Conservation (phyloP, 1,140 invertebrate species). For the Eulimnadia texana region DNA sequence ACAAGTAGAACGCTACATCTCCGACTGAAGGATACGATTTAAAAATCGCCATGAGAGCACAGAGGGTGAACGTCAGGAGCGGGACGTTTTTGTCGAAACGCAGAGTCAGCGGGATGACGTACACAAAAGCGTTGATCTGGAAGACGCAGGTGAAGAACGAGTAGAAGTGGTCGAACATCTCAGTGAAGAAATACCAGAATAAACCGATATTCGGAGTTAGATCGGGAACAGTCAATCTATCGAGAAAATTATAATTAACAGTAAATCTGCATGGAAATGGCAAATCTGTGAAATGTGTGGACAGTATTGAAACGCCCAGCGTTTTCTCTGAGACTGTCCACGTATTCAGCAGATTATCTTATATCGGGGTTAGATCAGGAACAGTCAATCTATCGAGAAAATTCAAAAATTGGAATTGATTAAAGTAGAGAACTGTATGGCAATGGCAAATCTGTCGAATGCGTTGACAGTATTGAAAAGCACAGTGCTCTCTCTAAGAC, state of each 20-base stretch:
- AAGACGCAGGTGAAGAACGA: conserved; percentile 89
- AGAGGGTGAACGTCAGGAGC: conserved; percentile 65
- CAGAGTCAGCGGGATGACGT: conserved; percentile 73
- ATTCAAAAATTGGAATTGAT: too few relatives aligned
- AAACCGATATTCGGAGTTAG: conserved; percentile 91
- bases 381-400: conserved; percentile 51
- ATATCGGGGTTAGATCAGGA: conserved; percentile 87
- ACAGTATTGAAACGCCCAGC: too few relatives aligned
- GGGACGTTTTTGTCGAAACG: conserved; percentile 74
- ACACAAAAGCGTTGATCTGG: conserved; percentile 89
- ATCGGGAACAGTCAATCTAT: conserved; percentile 70
- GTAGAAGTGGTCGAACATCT: conserved; percentile 99
- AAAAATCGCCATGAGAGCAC: conserved; percentile 78
- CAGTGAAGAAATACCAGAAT: conserved; percentile 99
- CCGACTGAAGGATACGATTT: conserved; percentile 92
- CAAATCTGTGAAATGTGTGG: background rate
- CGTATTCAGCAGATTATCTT: too few relatives aligned
- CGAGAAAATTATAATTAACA: conserved; percentile 26
- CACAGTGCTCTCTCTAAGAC: too few relatives aligned
- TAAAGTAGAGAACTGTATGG: conserved; percentile 10
- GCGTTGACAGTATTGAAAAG: too few relatives aligned
- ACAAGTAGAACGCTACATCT: conserved; percentile 83
- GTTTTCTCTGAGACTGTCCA: too few relatives aligned
- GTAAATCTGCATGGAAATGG: background rate
- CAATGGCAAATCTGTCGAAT: background rate